These are phyloP conservation scores for Zoanthus solanderi DNA, from an alignment of 92 coral and sea anemone genomes.

Conservation along the genomic window DNA sequence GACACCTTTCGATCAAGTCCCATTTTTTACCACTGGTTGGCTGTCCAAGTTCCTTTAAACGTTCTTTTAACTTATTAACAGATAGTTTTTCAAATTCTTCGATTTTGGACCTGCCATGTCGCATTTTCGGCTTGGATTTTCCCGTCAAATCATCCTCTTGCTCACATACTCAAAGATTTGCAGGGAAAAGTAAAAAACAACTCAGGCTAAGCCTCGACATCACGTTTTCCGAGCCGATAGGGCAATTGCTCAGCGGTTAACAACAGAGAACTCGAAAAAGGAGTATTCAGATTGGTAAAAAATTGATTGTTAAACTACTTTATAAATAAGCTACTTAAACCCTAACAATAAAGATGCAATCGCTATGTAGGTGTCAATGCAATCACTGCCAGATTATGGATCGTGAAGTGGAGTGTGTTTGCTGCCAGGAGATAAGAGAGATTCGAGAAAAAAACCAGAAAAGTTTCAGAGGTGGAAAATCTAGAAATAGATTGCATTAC, in stretches of 20 bases:
- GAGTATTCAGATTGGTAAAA: background rate
- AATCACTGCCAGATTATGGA: slow-evolving; percentile 5
- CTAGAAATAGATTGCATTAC: slow-evolving; percentile 27
- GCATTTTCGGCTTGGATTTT: slow-evolving; percentile 1
- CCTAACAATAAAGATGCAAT: slow-evolving; percentile 20
- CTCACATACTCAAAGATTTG: slow-evolving; percentile 3
- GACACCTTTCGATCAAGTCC: background rate
- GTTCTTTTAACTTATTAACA: background rate
- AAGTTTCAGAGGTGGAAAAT: slow-evolving; percentile 39
- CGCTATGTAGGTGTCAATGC: slow-evolving; percentile 19
- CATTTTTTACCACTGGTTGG: background rate
- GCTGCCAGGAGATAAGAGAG: slow-evolving; percentile 48
- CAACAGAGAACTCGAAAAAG: background rate
- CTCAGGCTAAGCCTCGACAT: slow-evolving; percentile 4
- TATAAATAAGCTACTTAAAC: background rate
- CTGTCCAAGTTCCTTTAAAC: slow-evolving; percentile 5
- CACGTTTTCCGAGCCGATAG: slow-evolving; percentile 4
- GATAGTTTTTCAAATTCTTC: slow-evolving; percentile 2
- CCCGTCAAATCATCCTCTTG: background rate
- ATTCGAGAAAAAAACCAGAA: slow-evolving; percentile 28
- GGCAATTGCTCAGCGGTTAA: background rate
- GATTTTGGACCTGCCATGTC: background rate
- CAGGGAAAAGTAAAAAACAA: background rate
- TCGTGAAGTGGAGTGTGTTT: slow-evolving; percentile 43
- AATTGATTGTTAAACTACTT: background rate